Conservation (phyloP, 2,888 invertebrate genomes). For the Allygus modestus region DNA sequence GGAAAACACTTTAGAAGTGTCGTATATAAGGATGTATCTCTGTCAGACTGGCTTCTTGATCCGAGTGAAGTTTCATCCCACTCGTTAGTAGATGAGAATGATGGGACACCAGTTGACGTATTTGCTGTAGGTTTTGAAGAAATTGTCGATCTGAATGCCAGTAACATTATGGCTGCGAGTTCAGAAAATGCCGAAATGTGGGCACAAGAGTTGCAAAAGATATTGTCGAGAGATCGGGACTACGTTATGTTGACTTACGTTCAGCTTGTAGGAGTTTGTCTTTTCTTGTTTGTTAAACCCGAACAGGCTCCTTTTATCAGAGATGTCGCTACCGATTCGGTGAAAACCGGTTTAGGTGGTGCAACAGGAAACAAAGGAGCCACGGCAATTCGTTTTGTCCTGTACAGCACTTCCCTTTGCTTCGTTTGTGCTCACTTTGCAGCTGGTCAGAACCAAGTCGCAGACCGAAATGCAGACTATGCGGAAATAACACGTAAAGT, state of each 20-base stretch:
- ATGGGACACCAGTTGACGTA: slow-evolving; percentile 88
- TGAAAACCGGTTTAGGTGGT: slow-evolving; percentile 98
- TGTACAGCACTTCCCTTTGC: slow-evolving; percentile 95
- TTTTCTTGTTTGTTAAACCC: slow-evolving; percentile 95
- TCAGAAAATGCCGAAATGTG: slow-evolving; percentile 95
- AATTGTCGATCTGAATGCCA: slow-evolving; percentile 98
- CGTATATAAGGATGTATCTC: slow-evolving; percentile 92
- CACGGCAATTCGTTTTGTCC: slow-evolving; percentile 93
- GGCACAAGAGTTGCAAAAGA: slow-evolving; percentile 96
- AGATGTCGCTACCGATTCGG: slow-evolving; percentile 96
- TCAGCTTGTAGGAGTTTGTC: slow-evolving; percentile 98
- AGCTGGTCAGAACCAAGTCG: slow-evolving; percentile 98
- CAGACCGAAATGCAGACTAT: slow-evolving; percentile 97
- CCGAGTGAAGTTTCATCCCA: slow-evolving; percentile 76
- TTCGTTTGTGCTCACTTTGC: slow-evolving; percentile 99
- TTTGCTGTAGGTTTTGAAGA: slow-evolving; percentile 99
- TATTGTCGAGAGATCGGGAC: slow-evolving; percentile 90
- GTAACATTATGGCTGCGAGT: slow-evolving; percentile 97
- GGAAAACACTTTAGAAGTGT: slow-evolving; percentile 98
- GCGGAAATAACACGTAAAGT: slow-evolving; percentile 95
- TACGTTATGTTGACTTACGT: slow-evolving; percentile 95
- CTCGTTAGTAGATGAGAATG: slow-evolving; percentile 67
- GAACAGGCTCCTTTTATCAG: slow-evolving; percentile 93
- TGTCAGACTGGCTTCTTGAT: slow-evolving; percentile 94
- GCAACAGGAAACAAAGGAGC: slow-evolving; percentile 99